Percentiles rank a stretch among this genome's conserved stretches.
Evolutionary conservation across 1,140 invertebrate species (phyloP).

Genomic region (Saxidomus purpurata): DNA sequence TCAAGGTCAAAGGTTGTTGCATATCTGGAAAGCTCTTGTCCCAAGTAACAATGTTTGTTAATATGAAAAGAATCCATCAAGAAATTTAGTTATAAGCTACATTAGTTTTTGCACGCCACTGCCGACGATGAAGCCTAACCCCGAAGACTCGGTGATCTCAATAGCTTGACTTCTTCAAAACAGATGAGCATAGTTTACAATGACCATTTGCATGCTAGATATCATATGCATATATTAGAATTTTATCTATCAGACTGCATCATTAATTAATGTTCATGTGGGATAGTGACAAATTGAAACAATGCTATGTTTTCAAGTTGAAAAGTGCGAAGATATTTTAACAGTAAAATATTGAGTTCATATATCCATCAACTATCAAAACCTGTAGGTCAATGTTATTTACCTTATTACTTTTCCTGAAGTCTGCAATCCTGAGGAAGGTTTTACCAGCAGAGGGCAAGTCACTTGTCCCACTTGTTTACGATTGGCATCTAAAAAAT

Average conservation of each 20-base stretch:
- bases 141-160: slow-evolving; percentile 41
- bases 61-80: no score
- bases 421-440: slow-evolving; percentile 47
- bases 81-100: slow-evolving; percentile 49
- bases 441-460: slow-evolving; percentile 49
- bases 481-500: slow-evolving; percentile 44
- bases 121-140: slow-evolving; percentile 31
- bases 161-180: slow-evolving; percentile 47
- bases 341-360: slow-evolving; percentile 47
- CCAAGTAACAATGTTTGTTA: slow-evolving; percentile 43
- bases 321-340: slow-evolving; percentile 45
- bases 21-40: slow-evolving; percentile 42
- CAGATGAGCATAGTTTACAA: slow-evolving; percentile 47
- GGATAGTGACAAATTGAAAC: slow-evolving; percentile 50
- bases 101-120: slow-evolving; percentile 37
- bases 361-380: slow-evolving; percentile 51
- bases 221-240: no score
- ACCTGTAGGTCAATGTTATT: slow-evolving; percentile 49
- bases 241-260: slow-evolving; percentile 49
- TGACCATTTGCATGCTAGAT: slow-evolving; percentile 50
- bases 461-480: slow-evolving; percentile 50
- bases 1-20: slow-evolving; percentile 45
- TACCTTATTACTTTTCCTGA: slow-evolving; percentile 48
- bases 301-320: slow-evolving; percentile 49
- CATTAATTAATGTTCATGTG: slow-evolving; percentile 46